These are phyloP conservation scores for Pristionchus mayeri DNA, from an alignment of 2,888 invertebrate genomes.

Conservation along the genomic window DNA sequence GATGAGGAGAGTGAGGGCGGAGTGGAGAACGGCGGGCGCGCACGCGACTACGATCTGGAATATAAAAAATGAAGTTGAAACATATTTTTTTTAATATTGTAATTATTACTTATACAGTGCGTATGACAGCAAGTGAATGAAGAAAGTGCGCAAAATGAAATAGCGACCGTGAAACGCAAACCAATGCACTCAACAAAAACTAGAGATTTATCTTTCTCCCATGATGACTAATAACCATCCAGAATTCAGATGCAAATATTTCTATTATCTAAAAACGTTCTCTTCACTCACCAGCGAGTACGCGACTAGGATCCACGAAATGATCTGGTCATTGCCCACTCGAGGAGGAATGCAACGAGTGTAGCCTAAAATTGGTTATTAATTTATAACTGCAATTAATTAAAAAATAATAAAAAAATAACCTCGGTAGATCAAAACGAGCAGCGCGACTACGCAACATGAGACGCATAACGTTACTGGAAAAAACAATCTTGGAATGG, in stretches of 20 bases:
- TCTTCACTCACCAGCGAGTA: constrained; percentile 43
- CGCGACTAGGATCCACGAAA: constrained; percentile 47
- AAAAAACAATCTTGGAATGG: background rate
- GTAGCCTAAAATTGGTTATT: background rate
- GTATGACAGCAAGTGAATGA: too few relatives aligned
- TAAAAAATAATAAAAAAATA: background rate
- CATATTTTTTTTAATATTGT: too few relatives aligned
- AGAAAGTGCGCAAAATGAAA: too few relatives aligned
- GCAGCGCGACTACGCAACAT: background rate
- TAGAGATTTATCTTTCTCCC: too few relatives aligned
- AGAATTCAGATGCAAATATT: too few relatives aligned
- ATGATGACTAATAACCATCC: too few relatives aligned
- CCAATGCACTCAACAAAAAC: too few relatives aligned
- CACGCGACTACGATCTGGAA: constrained; percentile 60
- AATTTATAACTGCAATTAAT: background rate
- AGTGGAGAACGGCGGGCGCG: constrained; percentile 59
- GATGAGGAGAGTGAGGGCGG: constrained; percentile 63
- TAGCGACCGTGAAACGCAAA: too few relatives aligned
- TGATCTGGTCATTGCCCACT: constrained; percentile 40
- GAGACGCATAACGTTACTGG: background rate
- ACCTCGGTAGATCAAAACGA: constrained; percentile 19
- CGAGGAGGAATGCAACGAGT: background rate
- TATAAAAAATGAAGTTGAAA: background rate
- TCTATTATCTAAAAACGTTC: too few relatives aligned
- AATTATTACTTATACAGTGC: too few relatives aligned